Percentiles rank a stretch among this genome's conserved stretches.
phyloP scores from a whole-genome alignment of 2,113 vertebrate genomes.

The Poicephalus gulielmi region DNA sequence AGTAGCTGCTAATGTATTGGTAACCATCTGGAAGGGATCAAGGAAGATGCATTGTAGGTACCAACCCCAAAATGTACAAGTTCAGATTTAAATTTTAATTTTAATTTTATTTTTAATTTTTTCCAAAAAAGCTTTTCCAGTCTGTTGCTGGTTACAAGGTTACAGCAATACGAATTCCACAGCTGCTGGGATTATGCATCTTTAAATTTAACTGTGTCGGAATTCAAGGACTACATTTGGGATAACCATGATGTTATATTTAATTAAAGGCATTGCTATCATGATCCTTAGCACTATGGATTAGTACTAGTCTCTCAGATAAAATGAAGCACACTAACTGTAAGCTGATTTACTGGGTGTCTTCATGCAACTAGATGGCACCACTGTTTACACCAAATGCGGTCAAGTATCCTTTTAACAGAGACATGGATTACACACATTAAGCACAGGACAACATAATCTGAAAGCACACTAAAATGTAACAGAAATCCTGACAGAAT shows the following conservation, averaged over 20 bases:
- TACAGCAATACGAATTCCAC: background rate
- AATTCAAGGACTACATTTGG: constrained; percentile 9
- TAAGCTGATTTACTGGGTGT: constrained; percentile 54
- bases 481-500: constrained; percentile 39
- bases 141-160: background rate
- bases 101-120: background rate
- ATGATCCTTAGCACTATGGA: constrained; percentile 9
- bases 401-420: constrained; percentile 59
- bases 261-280: constrained; percentile 50
- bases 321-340: constrained; percentile 38
- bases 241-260: background rate
- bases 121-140: background rate
- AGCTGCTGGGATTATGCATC: background rate
- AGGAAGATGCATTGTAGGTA: background rate
- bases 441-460: constrained; percentile 56
- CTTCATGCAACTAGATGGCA: constrained; percentile 1
- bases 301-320: background rate
- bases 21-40: constrained; percentile 8
- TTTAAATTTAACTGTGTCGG: constrained; percentile 24
- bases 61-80: background rate
- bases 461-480: constrained; percentile 26
- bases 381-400: constrained; percentile 48
- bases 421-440: constrained; percentile 32
- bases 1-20: background rate
- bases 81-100: background rate